Evolutionary conservation across 2,888 invertebrate species (phyloP).

Genomic region (Scrobipalpa costella): DNA sequence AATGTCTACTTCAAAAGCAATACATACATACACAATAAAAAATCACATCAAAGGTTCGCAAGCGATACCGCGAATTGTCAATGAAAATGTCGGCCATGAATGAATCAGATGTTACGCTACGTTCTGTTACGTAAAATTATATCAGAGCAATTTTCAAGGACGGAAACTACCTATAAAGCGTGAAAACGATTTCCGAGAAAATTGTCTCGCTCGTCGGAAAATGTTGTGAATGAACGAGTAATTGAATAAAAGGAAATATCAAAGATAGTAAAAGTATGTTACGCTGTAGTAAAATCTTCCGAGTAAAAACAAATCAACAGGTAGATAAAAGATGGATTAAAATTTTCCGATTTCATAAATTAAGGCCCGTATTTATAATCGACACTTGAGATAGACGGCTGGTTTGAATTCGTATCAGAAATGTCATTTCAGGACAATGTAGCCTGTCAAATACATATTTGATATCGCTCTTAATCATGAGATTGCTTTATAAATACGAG

Average conservation of each 20-base stretch:
- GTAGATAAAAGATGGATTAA: too few relatives aligned
- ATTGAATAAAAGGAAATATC: background rate
- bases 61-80: background rate
- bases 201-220: background rate
- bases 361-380: too few relatives aligned
- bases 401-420: too few relatives aligned
- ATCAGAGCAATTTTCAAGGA: background rate
- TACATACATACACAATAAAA: background rate
- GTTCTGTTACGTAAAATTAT: background rate
- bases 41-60: background rate
- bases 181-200: conserved; percentile 3
- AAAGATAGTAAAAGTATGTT: too few relatives aligned
- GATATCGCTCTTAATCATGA: too few relatives aligned
- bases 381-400: too few relatives aligned
- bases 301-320: too few relatives aligned
- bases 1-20: background rate
- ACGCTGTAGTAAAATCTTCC: too few relatives aligned
- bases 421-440: too few relatives aligned
- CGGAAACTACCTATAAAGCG: background rate
- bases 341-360: too few relatives aligned
- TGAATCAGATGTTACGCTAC: background rate
- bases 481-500: too few relatives aligned
- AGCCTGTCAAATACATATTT: too few relatives aligned
- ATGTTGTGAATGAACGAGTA: background rate
- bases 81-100: background rate